Evolutionary conservation across 2,888 invertebrate species (phyloP), one percentile per base, ranked within the genome.

Genomic region (Hololepta plana): DNA sequence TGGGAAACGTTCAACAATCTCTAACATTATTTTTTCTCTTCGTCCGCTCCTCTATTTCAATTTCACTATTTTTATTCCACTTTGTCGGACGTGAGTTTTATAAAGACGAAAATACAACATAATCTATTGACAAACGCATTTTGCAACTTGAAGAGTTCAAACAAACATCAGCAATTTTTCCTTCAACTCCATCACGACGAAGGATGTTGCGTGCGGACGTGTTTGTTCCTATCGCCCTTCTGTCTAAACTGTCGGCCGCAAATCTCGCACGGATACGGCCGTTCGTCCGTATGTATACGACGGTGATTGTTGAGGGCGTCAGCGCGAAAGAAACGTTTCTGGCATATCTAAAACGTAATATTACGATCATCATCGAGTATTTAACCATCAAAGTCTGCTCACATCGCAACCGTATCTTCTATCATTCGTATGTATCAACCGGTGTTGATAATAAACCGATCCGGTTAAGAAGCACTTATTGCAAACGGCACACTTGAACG

Each of bases 231-330:
- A 44, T 65, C 65, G 0, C 65, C 64, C 22, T 64, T 60, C 37
- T 65, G 65, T 3, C 65, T 49, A 38, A 65, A 65, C 23, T 58
- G 55, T 30, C 53, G 39, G 13, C 53, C 58, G 38, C 65, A 65
- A 27, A 58, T 59, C 3, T 53, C 48, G 29, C 65, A 65, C 4
- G 58, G 56, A 36, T 58, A 65, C 0, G 65, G 65, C 28, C 64
- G 56, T 35, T 65, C 64, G 19, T 65, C 63, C 1, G 68, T 69
- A 35, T 69, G 69, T 32, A 69, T 69, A 28, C 69, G 57, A 30
- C 63, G 60, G 35, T 64, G 64, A 40, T 69, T 69, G 39, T 69
- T 70, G 7, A 70, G 39, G 2, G 69, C 69, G 41, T 69, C 69
- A 0, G 70, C 68, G 14, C 70, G 57, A 38, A 68, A 67, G 38